Percentiles rank a stretch among this genome's conserved stretches.
These are phyloP conservation scores for Sesamia nonagrioides DNA, from an alignment of 1,140 invertebrate genomes.

Conservation along the genomic window DNA sequence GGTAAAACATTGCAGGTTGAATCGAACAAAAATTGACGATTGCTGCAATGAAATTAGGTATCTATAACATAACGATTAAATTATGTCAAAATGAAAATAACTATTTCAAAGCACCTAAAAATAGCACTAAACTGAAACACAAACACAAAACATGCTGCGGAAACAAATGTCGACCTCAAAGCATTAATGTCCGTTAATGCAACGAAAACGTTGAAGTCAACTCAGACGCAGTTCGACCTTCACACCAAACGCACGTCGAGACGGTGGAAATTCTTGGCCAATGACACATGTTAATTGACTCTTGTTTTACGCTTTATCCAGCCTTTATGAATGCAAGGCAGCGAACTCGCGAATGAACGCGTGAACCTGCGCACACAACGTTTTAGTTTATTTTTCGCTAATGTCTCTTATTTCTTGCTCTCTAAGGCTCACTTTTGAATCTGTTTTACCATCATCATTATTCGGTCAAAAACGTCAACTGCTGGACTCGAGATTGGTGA, in stretches of 20 bases:
- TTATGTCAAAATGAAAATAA: no score
- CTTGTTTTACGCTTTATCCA: slow-evolving; percentile 27
- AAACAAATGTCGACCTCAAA: slow-evolving; percentile 36
- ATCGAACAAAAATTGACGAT: no score
- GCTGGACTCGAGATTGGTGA: no score
- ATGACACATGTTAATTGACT: slow-evolving; percentile 48
- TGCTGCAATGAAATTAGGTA: no score
- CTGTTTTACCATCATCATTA: no score
- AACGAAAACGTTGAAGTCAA: slow-evolving; percentile 15
- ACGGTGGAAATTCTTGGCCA: slow-evolving; percentile 42
- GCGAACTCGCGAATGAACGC: slow-evolving; percentile 20
- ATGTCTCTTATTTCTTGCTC: background rate
- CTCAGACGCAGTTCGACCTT: slow-evolving; percentile 29
- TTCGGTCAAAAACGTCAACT: no score
- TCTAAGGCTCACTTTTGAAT: no score
- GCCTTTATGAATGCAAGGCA: slow-evolving; percentile 31
- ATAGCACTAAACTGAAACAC: slow-evolving; percentile 5
- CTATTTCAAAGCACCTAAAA: slow-evolving; percentile 9
- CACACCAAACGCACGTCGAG: slow-evolving; percentile 31
- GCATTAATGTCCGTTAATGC: slow-evolving; percentile 34
- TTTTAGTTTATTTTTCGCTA: background rate
- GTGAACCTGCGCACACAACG: slow-evolving; percentile 12
- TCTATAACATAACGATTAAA: no score
- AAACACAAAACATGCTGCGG: slow-evolving; percentile 27
- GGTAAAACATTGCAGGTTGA: no score